Conservation (phyloP, 2,888 invertebrate species). For the Drosophila monieri region DNA sequence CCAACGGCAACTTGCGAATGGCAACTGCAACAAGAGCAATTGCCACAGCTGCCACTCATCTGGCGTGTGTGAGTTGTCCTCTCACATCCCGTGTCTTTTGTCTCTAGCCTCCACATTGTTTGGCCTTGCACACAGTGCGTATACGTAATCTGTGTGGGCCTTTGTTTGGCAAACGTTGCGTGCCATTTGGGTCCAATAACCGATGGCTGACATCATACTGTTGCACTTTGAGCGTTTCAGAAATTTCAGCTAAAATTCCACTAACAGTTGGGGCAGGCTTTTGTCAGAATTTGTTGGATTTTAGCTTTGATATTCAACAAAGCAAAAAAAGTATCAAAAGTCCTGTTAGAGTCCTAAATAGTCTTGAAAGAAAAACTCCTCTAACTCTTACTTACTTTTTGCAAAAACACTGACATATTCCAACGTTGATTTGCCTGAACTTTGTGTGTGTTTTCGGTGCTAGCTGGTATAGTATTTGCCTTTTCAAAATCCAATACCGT, state of each 20-base stretch:
- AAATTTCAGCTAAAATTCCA: background rate
- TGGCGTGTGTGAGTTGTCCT: slow-evolving; percentile 17
- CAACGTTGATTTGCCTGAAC: background rate
- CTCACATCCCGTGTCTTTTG: slow-evolving; percentile 10
- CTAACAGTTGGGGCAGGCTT: background rate
- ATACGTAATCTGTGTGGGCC: slow-evolving; percentile 57
- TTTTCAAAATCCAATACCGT: slow-evolving; percentile 46
- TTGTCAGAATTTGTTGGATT: background rate
- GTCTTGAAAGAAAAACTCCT: background rate
- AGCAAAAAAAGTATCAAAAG: too few relatives aligned
- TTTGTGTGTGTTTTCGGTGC: slow-evolving; percentile 4
- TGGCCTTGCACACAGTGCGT: slow-evolving; percentile 48
- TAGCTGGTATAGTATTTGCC: slow-evolving; percentile 21
- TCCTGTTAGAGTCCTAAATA: too few relatives aligned
- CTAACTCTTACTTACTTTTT: background rate
- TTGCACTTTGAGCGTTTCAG: background rate
- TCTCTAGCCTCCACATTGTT: slow-evolving; percentile 19
- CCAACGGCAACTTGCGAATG: slow-evolving; percentile 32
- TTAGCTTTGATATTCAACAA: background rate
- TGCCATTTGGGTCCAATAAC: slow-evolving; percentile 28
- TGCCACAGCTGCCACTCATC: slow-evolving; percentile 41
- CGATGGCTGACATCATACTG: slow-evolving; percentile 12
- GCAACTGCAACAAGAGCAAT: slow-evolving; percentile 34
- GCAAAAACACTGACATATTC: slow-evolving; percentile 1
- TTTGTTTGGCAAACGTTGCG: slow-evolving; percentile 35